These are phyloP conservation scores for Agonopterix alstromeriana DNA, from an alignment of 2,888 invertebrate species.

Conservation along the genomic window DNA sequence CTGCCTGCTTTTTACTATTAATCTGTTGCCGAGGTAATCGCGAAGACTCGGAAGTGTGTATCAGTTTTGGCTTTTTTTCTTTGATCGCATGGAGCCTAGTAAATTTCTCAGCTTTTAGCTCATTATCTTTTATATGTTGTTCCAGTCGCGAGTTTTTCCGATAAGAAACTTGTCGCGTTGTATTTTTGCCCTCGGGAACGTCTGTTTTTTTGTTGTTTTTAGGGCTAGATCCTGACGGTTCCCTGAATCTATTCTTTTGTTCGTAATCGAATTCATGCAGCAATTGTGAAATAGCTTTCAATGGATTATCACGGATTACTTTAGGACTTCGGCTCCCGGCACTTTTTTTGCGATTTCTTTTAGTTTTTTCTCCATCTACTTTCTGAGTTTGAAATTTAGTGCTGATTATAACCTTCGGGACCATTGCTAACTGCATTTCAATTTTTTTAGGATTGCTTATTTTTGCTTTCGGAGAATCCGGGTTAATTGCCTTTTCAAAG, in stretches of 20 bases:
- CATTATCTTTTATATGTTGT: conserved; percentile 24
- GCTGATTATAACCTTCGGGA: conserved; percentile 54
- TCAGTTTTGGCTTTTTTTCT: conserved; percentile 13
- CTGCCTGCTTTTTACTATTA: conserved; percentile 32
- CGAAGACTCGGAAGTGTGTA: neutral
- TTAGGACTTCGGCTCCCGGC: conserved; percentile 7
- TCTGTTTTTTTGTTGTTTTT: conserved; percentile 35
- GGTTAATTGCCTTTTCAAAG: conserved; percentile 28
- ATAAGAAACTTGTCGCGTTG: conserved; percentile 19
- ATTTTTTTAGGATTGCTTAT: conserved; percentile 16
- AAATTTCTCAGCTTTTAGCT: conserved; percentile 15
- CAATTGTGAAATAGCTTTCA: conserved; percentile 60
- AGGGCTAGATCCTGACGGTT: conserved; percentile 25
- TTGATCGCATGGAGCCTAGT: neutral
- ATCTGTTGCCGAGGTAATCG: conserved; percentile 5
- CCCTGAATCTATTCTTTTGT: conserved; percentile 34
- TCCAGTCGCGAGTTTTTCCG: conserved; percentile 35
- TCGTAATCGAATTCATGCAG: conserved; percentile 55
- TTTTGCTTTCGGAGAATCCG: conserved; percentile 10
- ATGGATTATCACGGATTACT: conserved; percentile 39
- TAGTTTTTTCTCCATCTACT: conserved; percentile 27
- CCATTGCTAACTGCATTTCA: conserved; percentile 18
- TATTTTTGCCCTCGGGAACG: conserved; percentile 21
- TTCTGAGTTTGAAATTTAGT: conserved; percentile 34
- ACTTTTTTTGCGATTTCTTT: conserved; percentile 27